Conservation (phyloP, 2,113 vertebrate species). For the Platysteira castanea region DNA sequence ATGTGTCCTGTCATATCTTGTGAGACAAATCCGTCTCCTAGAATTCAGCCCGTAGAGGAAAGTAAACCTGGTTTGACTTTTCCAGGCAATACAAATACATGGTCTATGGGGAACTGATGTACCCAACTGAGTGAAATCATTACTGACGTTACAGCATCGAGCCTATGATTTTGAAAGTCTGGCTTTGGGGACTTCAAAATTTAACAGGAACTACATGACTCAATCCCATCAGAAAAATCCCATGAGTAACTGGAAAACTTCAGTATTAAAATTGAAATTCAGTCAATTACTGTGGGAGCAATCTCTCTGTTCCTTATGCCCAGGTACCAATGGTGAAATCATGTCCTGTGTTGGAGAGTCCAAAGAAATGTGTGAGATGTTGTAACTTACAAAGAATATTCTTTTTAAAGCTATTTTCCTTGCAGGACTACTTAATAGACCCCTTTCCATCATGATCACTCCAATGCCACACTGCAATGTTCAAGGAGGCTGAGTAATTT, state of each 20-base stretch:
- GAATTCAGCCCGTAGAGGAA: not conserved
- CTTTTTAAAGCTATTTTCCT: not conserved
- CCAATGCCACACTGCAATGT: not conserved
- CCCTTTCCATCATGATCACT: not conserved
- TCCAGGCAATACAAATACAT: not conserved
- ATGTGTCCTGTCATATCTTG: not conserved
- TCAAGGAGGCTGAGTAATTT: not conserved
- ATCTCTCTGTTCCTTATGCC: not conserved
- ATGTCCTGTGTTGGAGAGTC: not conserved
- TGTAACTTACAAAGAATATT: not conserved
- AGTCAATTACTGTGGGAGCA: not conserved
- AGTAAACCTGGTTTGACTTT: not conserved
- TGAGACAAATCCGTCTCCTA: not conserved
- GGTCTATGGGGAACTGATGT: not conserved
- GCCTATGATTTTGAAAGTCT: not conserved
- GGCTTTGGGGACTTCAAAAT: not conserved
- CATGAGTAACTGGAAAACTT: not conserved
- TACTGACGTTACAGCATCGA: not conserved
- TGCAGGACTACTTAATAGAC: not conserved
- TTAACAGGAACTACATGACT: not conserved
- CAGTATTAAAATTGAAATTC: not conserved
- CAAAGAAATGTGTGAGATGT: not conserved
- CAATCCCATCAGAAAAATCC: not conserved
- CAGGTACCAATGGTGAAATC: not conserved
- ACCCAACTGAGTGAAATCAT: not conserved